Evolutionary conservation across 2,113 vertebrate genomes (phyloP).

Genomic region (Bambusicola thoracicus): DNA sequence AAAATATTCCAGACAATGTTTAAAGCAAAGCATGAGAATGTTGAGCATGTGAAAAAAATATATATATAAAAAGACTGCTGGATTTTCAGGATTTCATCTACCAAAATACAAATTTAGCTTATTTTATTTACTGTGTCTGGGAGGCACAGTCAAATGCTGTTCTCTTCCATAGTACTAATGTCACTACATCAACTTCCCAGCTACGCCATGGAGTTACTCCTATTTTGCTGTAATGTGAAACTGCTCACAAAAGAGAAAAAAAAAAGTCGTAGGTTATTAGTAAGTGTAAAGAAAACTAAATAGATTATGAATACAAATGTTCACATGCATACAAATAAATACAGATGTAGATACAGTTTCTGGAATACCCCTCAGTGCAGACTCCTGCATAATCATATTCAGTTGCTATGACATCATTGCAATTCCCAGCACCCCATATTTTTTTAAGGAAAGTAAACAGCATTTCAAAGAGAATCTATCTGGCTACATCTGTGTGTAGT

Average conservation of each 20-base stretch:
- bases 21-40: background rate
- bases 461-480: background rate
- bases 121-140: constrained; percentile 28
- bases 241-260: background rate
- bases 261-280: background rate
- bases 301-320: background rate
- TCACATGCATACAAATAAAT: background rate
- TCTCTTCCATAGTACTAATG: constrained; percentile 32
- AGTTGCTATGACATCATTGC: constrained; percentile 70
- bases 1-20: background rate
- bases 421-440: constrained; percentile 22
- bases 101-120: constrained; percentile 20
- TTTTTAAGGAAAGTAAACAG: constrained; percentile 42
- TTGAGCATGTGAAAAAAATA: background rate
- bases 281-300: constrained; percentile 2
- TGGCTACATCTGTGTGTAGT: background rate
- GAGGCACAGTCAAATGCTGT: constrained; percentile 22
- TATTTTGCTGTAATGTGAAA: constrained; percentile 3
- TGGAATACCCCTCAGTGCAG: constrained; percentile 54
- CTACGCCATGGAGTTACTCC: background rate
- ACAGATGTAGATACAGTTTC: background rate
- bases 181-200: constrained; percentile 42
- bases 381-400: constrained; percentile 58
- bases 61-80: background rate
- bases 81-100: constrained; percentile 21